Conservation (phyloP, 2,113 vertebrate genomes). For the Lophius piscatorius region DNA sequence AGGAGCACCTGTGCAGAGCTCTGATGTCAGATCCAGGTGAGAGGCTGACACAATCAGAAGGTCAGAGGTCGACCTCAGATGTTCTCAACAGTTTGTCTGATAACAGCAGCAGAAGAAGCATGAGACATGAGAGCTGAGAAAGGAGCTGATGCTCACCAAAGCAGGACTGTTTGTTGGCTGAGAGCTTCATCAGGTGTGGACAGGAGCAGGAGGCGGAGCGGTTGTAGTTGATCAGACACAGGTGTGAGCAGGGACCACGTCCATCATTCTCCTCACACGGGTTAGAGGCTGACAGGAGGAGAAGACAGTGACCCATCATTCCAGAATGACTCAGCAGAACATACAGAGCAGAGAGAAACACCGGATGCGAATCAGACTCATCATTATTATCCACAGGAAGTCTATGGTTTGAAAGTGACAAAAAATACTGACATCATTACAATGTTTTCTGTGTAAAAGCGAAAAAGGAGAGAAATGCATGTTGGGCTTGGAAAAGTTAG, state of each 20-base stretch:
- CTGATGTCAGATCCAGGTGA: slow-evolving; percentile 6
- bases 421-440: too few relatives aligned
- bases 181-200: slow-evolving; percentile 96
- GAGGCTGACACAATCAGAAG: not conserved
- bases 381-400: slow-evolving; percentile 5
- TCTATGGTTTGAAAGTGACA: not conserved
- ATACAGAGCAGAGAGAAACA: slow-evolving; percentile 8
- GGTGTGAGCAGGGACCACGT: slow-evolving; percentile 93
- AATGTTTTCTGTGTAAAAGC: not conserved
- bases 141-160: slow-evolving; percentile 82
- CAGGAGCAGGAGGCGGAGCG: slow-evolving; percentile 91
- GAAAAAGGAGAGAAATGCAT: not conserved
- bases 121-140: slow-evolving; percentile 18
- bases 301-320: slow-evolving; percentile 1
- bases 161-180: slow-evolving; percentile 90
- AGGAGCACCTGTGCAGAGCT: not conserved
- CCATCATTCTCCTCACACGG: slow-evolving; percentile 91
- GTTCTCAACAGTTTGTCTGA: not conserved
- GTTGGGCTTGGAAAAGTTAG: too few relatives aligned
- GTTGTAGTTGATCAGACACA: slow-evolving; percentile 96
- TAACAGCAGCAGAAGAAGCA: not conserved
- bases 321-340: not conserved
- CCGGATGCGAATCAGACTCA: not conserved
- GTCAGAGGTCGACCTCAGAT: too few relatives aligned
- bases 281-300: slow-evolving; percentile 84